Base-by-base conservation (phyloP, 2,113 vertebrate species). In the Poeciliopsis retropinna region DNA sequence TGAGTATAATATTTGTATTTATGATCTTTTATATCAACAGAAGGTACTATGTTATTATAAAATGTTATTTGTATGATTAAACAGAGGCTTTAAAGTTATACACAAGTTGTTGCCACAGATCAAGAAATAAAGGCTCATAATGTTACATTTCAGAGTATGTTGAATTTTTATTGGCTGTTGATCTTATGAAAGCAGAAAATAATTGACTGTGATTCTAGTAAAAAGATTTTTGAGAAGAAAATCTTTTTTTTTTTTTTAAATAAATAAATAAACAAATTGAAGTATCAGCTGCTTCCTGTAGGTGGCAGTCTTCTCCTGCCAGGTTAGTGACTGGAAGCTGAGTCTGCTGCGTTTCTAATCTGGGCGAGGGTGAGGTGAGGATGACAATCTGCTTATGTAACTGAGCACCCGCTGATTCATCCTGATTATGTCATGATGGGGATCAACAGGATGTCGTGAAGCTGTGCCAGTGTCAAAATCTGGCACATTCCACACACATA, bases 1-100 rank as follows among this genome's bases (percentile, higher is more conserved):
- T 80, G 28, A 86, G 66, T 34, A 65, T 32, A 34, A 75, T 92
- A 92, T 92, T 92, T 93, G 92, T 92, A 88, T 31, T 73, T 0
- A 67, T 54, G 4, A 62, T 85, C 11, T 82, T 87, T 80, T 78
- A 76, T 63, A 67, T 67, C 2, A 76, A 67, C 14, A 78, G 32
- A 71, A 82, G 28, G 78, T 73, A 60, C 44, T 82, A 74, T 87
- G 14, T 74, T 67, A 47, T 78, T 85, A 68, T 80, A 80, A 4
- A 67, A 29, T 31, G 32, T 78, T 83, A 81, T 81, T 73, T 37
- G 68, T 31, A 71, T 72, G 57, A 14, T 67, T 6, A 54, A 60
- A 70, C 28, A 65, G 57, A 60, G 51, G 12, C 25, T 84, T 83
- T 64, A 22, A 82, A 30, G 15, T 67, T 4, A 70, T 79, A 64